These are phyloP conservation scores for Formica selysi DNA, from an alignment of 1,140 invertebrate species.

Conservation along the genomic window DNA sequence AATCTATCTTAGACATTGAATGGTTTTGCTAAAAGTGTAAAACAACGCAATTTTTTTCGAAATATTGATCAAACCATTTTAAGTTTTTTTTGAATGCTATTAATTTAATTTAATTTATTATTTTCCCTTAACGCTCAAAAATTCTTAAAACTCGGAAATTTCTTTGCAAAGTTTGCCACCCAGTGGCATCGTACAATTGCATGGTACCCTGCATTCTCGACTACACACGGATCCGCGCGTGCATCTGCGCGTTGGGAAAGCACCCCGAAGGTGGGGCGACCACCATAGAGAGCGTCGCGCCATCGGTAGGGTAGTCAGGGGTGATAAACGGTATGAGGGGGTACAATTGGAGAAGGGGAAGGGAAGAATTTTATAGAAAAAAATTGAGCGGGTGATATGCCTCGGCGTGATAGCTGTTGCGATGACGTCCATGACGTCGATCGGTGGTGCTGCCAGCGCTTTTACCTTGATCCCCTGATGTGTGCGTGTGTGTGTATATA, in stretches of 20 bases:
- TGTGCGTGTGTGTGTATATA: no score
- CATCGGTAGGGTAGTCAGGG: constrained; percentile 17
- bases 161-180: background rate
- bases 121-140: background rate
- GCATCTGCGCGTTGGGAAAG: constrained; percentile 42
- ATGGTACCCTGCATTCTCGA: background rate
- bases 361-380: constrained; percentile 36
- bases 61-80: background rate
- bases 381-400: constrained; percentile 65
- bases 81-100: background rate
- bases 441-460: constrained; percentile 65
- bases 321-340: background rate
- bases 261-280: constrained; percentile 8
- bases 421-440: constrained; percentile 67
- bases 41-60: background rate
- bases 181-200: background rate
- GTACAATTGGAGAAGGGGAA: background rate
- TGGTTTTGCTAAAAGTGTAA: background rate
- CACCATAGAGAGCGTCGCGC: constrained; percentile 33
- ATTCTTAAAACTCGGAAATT: background rate
- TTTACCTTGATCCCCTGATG: constrained; percentile 51
- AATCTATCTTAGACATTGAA: background rate
- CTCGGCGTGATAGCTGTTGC: constrained; percentile 57
- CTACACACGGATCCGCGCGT: constrained; percentile 15
- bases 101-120: background rate